Conservation (phyloP, 2,113 vertebrate species). For the Condylura cristata region DNA sequence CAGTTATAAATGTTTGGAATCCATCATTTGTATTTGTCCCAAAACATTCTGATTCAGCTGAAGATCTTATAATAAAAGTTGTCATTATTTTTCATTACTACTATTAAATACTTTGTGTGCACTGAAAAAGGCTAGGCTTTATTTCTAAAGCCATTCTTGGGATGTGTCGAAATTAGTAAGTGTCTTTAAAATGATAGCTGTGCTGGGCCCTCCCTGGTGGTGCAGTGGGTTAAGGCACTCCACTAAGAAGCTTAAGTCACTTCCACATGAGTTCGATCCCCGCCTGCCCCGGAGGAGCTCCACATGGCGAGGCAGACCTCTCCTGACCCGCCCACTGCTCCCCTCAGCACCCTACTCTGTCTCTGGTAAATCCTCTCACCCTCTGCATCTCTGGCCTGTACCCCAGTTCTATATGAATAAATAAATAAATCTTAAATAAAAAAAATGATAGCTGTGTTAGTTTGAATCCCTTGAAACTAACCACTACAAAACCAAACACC, state of each 20-base stretch:
- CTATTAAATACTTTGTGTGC: background rate
- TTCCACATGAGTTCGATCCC: too few relatives aligned
- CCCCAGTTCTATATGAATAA: too few relatives aligned
- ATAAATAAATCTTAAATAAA: too few relatives aligned
- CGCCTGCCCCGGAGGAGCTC: too few relatives aligned
- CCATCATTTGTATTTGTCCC: fast-evolving
- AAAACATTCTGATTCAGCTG: background rate
- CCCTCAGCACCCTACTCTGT: too few relatives aligned
- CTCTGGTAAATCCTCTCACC: too few relatives aligned
- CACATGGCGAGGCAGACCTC: too few relatives aligned
- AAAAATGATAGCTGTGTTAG: background rate
- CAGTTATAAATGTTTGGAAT: background rate
- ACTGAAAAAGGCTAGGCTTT: background rate
- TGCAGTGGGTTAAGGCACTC: too few relatives aligned
- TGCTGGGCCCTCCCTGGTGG: too few relatives aligned
- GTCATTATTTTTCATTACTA: background rate
- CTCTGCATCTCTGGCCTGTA: too few relatives aligned
- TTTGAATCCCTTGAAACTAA: background rate
- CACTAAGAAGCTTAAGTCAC: too few relatives aligned
- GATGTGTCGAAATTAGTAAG: background rate
- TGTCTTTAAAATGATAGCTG: background rate
- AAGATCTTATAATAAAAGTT: background rate
- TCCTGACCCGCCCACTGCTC: too few relatives aligned
- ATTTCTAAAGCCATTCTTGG: background rate
- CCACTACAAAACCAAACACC: background rate